Evolutionary conservation across 2,113 vertebrate species (phyloP).

Genomic region (Poeciliopsis prolifica): DNA sequence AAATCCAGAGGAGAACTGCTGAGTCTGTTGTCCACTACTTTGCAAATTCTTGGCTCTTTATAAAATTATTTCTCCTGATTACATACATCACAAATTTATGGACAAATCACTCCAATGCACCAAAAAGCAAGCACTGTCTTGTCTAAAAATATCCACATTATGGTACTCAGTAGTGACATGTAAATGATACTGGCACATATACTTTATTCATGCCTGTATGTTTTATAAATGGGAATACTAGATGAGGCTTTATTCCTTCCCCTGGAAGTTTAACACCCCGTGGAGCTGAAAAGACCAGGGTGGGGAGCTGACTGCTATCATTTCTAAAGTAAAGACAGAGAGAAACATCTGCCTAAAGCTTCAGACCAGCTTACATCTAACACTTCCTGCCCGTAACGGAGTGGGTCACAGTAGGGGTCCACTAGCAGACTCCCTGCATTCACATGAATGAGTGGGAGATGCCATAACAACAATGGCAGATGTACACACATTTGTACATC

Average conservation of each 20-base stretch:
- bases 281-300: conserved; percentile 37
- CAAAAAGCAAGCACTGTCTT: conserved; percentile 11
- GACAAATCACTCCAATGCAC: conserved; percentile 50
- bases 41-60: conserved; percentile 27
- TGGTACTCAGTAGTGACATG: conserved; percentile 15
- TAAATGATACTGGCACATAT: conserved; percentile 22
- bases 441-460: conserved; percentile 38
- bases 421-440: conserved; percentile 43
- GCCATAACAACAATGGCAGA: conserved; percentile 43
- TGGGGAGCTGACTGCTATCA: conserved; percentile 24
- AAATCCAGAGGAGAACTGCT: conserved; percentile 30
- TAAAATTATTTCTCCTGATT: conserved; percentile 33
- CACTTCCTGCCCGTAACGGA: conserved; percentile 43
- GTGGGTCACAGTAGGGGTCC: conserved; percentile 57
- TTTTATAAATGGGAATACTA: conserved; percentile 10
- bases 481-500: conserved; percentile 25
- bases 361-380: conserved; percentile 69
- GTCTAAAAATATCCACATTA: conserved; percentile 2
- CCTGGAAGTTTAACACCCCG: conserved; percentile 45
- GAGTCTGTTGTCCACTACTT: conserved; percentile 39
- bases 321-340: conserved; percentile 63
- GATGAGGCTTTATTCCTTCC: conserved; percentile 22
- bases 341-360: conserved; percentile 70
- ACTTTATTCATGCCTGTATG: conserved; percentile 16
- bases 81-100: conserved; percentile 38